Evolutionary conservation across 2,888 invertebrate genomes (phyloP).

Genomic region (Sphaerophoria rueppellii): DNA sequence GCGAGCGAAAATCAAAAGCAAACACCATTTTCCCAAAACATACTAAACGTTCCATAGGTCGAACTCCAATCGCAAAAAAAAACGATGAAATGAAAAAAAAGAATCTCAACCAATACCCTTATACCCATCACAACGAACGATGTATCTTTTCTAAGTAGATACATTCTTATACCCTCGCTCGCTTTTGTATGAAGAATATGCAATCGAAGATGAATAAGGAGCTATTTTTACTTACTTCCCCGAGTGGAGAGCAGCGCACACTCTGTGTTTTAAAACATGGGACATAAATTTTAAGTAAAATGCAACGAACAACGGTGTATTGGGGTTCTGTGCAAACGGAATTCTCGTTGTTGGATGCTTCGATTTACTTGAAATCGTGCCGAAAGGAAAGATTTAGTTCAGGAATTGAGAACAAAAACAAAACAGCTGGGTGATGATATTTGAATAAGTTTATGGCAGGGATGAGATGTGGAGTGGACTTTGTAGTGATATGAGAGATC

Average conservation of each 20-base stretch:
- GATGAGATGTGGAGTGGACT: constrained; percentile 8
- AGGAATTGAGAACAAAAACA: constrained; percentile 12
- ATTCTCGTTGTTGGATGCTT: constrained; percentile 15
- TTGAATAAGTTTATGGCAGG: neutral
- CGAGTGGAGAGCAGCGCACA: neutral
- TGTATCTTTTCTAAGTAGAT: constrained; percentile 7
- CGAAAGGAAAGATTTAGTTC: constrained; percentile 50
- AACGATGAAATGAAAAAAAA: constrained; percentile 38
- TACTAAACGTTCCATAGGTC: constrained; percentile 41
- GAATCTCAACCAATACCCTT: constrained; percentile 13
- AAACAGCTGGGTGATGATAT: constrained; percentile 55
- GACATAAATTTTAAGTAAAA: constrained; percentile 66
- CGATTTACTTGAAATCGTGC: constrained; percentile 55
- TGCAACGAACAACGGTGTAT: constrained; percentile 33
- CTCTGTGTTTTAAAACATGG: constrained; percentile 67
- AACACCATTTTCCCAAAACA: constrained; percentile 32
- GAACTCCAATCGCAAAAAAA: constrained; percentile 22
- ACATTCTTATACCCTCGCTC: neutral
- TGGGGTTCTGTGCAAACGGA: neutral
- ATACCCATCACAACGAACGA: neutral
- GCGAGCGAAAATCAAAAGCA: constrained; percentile 62
- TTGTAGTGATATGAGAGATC: constrained; percentile 19
- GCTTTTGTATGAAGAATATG: constrained; percentile 52
- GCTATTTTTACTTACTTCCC: constrained; percentile 80
- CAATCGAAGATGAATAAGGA: constrained; percentile 80